Evolutionary conservation across 2,113 vertebrate genomes (phyloP).

Genomic region (Chionomys nivalis): DNA sequence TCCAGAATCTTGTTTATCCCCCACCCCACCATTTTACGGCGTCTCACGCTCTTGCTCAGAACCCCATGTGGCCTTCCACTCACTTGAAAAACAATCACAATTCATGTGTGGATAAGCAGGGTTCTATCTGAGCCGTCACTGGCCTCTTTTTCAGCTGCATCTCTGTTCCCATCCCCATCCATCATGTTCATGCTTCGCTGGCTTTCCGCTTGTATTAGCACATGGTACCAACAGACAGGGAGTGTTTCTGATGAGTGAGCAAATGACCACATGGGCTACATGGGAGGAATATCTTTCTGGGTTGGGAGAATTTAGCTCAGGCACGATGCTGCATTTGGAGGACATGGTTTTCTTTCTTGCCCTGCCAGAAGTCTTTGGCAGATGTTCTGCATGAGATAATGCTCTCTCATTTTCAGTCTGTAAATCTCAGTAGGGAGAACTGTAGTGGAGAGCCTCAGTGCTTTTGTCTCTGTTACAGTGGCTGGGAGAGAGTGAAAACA

Average conservation of each 20-base stretch:
- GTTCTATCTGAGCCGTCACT: not conserved
- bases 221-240: not conserved
- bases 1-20: not conserved
- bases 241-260: not conserved
- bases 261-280: not conserved
- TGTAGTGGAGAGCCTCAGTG: not conserved
- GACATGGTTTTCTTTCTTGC: not conserved
- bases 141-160: not conserved
- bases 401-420: not conserved
- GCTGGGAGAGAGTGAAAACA: not conserved
- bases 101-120: not conserved
- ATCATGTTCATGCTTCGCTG: too few species aligned
- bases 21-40: not conserved
- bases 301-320: not conserved
- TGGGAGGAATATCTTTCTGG: not conserved
- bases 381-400: not conserved
- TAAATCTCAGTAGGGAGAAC: not conserved
- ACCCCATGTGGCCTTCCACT: not conserved
- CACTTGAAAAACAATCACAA: not conserved
- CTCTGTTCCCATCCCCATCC: not conserved
- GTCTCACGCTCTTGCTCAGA: not conserved
- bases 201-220: not conserved
- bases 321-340: rapidly evolving
- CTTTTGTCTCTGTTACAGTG: not conserved
- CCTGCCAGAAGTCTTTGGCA: not conserved